A percentile compares a stretch with the other conserved stretches of the same genome.
Evolutionary conservation across 2,888 invertebrate species (phyloP).

Genomic region (Gryllus longicercus): DNA sequence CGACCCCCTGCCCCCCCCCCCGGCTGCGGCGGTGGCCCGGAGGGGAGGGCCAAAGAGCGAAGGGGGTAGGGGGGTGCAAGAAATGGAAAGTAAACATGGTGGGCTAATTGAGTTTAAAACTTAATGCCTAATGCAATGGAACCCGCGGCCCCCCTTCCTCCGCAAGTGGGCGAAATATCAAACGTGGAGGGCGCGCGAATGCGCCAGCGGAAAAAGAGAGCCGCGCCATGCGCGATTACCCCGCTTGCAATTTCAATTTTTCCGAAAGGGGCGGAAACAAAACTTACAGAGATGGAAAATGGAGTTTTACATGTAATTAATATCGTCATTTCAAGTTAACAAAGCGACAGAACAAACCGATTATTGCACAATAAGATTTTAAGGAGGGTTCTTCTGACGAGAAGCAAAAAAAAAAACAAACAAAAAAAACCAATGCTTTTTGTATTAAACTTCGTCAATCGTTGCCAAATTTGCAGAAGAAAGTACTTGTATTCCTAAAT

Average conservation of each 20-base stretch:
- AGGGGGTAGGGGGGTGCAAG: not conserved
- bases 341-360: not conserved
- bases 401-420: too few species aligned
- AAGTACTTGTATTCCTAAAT: too few species aligned
- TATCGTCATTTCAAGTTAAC: not conserved
- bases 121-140: slow-evolving; percentile 17
- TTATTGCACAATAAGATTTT: too few species aligned
- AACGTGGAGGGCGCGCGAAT: not conserved
- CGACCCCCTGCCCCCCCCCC: not conserved
- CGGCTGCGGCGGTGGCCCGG: not conserved
- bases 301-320: not conserved
- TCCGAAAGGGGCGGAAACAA: not conserved
- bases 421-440: too few species aligned
- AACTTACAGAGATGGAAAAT: not conserved
- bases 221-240: not conserved
- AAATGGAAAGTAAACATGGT: not conserved
- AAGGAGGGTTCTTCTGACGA: too few species aligned
- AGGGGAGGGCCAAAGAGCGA: not conserved
- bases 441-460: too few species aligned
- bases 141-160: not conserved
- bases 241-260: not conserved
- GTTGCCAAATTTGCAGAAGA: too few species aligned
- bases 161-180: not conserved
- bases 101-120: slow-evolving; percentile 17
- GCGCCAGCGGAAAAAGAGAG: not conserved